Percentiles rank a stretch among this genome's conserved stretches.
Evolutionary conservation across 2,113 vertebrate genomes (phyloP).

Genomic region (Melanerpes aurifrons): DNA sequence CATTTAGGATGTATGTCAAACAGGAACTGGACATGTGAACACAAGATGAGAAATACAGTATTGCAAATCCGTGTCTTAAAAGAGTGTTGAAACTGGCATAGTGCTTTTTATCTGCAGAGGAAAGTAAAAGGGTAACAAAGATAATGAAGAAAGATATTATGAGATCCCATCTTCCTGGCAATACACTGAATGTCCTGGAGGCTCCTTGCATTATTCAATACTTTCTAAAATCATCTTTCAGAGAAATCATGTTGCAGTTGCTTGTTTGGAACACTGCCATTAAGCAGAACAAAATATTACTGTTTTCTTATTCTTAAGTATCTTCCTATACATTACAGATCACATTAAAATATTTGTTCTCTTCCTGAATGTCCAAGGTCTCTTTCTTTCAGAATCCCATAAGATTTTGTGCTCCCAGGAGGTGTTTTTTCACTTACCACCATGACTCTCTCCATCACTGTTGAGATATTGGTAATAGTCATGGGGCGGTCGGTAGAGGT

Average conservation of each 20-base stretch:
- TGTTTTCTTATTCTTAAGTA: not conserved
- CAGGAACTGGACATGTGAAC: not conserved
- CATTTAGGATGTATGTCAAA: not conserved
- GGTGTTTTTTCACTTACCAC: conserved; percentile 82
- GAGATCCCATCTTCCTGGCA: not conserved
- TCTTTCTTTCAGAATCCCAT: not conserved
- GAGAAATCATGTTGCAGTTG: not conserved
- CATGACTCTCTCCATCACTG: conserved; percentile 90
- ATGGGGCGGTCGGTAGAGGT: conserved; percentile 90
- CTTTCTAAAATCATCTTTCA: not conserved
- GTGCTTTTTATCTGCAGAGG: not conserved
- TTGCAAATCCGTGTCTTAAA: not conserved
- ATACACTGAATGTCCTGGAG: not conserved
- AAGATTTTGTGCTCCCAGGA: not conserved
- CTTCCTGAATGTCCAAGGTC: not conserved
- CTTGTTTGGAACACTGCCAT: not conserved
- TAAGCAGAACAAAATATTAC: not conserved
- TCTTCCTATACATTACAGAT: not conserved
- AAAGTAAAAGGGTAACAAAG: not conserved
- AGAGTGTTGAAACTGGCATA: not conserved
- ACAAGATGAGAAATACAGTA: not conserved
- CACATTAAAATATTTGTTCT: not conserved
- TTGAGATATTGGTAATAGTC: conserved; percentile 91
- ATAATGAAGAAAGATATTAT: not conserved
- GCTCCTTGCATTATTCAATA: not conserved